Percentiles rank a stretch among this genome's conserved stretches.
phyloP scores from a whole-genome alignment of 2,113 vertebrate species.

The Muntiacus muntjak region DNA sequence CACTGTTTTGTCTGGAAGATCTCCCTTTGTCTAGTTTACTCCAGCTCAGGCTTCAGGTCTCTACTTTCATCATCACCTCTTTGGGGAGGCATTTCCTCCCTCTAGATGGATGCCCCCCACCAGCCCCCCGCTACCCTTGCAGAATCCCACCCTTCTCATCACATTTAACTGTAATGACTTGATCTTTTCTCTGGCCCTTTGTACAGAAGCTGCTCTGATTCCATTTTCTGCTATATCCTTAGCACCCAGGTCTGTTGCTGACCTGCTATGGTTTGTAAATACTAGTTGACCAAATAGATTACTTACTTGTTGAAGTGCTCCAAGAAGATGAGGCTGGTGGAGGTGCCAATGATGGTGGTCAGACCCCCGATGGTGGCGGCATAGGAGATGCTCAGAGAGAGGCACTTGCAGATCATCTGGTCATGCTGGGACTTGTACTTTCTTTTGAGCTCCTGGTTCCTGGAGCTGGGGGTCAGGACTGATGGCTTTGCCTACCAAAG shows the following conservation, averaged over 20 bases:
- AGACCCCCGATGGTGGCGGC: conserved; percentile 96
- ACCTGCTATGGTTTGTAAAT: background rate
- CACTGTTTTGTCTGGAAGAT: background rate
- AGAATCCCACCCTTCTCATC: background rate
- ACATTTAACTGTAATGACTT: background rate
- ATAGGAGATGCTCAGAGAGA: conserved; percentile 95
- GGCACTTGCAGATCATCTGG: conserved; percentile 97
- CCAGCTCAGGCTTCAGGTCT: too few species aligned
- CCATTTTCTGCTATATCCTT: background rate
- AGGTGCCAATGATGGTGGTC: conserved; percentile 97
- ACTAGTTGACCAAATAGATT: accelerated
- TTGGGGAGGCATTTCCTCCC: background rate
- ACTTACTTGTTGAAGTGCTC: conserved; percentile 98
- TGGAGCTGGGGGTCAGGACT: conserved; percentile 78
- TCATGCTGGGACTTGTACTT: conserved; percentile 92
- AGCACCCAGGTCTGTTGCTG: background rate
- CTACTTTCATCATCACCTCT: accelerated
- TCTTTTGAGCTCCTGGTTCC: conserved; percentile 80
- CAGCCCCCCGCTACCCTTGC: accelerated
- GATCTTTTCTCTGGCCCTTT: background rate
- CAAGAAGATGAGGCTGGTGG: conserved; percentile 97
- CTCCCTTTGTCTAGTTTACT: background rate
- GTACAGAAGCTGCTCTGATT: background rate
- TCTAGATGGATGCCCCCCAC: too few species aligned
- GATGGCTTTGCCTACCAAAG: conserved; percentile 79